These are phyloP conservation scores for Pilophorus perplexus DNA, from an alignment of 2,888 invertebrate genomes.

Conservation along the genomic window DNA sequence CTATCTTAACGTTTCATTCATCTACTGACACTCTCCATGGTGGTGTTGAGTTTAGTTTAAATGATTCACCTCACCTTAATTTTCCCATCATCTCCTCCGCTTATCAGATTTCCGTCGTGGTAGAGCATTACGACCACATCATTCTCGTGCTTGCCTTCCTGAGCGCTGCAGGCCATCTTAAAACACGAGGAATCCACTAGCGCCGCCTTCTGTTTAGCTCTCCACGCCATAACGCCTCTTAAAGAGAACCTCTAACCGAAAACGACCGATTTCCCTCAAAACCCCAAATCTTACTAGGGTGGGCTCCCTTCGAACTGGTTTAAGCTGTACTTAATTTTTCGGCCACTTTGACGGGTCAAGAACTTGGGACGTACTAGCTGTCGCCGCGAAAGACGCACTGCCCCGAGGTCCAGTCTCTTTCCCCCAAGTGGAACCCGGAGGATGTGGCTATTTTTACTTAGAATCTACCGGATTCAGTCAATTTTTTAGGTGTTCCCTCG, in stretches of 20 bases:
- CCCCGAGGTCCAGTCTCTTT: constrained; percentile 30
- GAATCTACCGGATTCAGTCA: constrained; percentile 46
- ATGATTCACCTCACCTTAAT: constrained; percentile 57
- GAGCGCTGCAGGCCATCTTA: constrained; percentile 51
- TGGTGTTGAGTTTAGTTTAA: no score
- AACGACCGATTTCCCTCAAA: no score
- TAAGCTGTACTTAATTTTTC: no score
- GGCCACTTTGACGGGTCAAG: constrained; percentile 10
- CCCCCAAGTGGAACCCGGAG: constrained; percentile 36
- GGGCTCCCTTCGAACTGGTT: no score
- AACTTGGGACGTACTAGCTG: constrained; percentile 23
- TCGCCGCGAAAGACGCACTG: constrained; percentile 34
- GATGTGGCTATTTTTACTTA: constrained; percentile 44
- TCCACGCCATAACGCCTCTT: constrained; percentile 29
- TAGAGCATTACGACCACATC: constrained; percentile 55
- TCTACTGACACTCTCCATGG: no score
- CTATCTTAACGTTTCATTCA: no score
- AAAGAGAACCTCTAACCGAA: no score
- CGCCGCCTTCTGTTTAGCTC: constrained; percentile 29
- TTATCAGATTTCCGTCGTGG: constrained; percentile 55
- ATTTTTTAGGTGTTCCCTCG: constrained; percentile 41
- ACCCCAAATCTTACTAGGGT: no score
- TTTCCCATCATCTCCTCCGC: constrained; percentile 57
- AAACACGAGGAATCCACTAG: constrained; percentile 40
- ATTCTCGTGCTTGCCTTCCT: constrained; percentile 54